Conservation (phyloP, 2,113 vertebrate species). For the Alosa alosa region DNA sequence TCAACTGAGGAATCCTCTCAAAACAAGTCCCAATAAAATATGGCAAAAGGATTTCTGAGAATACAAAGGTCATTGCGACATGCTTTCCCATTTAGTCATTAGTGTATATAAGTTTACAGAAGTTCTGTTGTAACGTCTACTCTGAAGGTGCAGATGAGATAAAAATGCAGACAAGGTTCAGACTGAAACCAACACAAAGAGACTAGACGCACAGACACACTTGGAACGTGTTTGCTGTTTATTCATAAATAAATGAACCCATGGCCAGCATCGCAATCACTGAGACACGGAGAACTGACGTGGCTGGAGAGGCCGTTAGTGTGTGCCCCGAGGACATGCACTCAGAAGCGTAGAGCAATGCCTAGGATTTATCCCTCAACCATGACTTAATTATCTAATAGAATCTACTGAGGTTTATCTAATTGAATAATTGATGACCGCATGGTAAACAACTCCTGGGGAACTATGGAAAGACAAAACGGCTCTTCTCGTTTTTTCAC, state of each 20-base stretch:
- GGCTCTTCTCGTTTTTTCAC: background rate
- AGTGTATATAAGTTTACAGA: background rate
- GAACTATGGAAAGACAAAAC: background rate
- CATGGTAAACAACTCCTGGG: constrained; percentile 26
- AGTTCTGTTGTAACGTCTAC: background rate
- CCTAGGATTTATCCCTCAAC: constrained; percentile 21
- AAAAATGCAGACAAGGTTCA: background rate
- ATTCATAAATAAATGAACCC: background rate
- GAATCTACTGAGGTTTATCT: constrained; percentile 25
- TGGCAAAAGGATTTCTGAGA: background rate
- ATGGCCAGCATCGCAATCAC: background rate
- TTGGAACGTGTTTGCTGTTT: background rate
- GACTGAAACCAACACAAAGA: background rate
- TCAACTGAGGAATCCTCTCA: background rate
- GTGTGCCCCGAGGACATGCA: background rate
- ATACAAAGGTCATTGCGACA: background rate
- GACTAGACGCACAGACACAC: background rate
- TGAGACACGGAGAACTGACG: background rate
- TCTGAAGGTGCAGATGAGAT: background rate
- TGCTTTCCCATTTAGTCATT: background rate
- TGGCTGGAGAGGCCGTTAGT: background rate
- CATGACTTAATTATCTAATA: constrained; percentile 31
- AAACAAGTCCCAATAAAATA: background rate
- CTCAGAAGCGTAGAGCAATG: background rate
- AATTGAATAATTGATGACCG: constrained; percentile 36